Evolutionary conservation across 2,888 invertebrate genomes (phyloP).

Genomic region (Himalopsyche kuldschensis): DNA sequence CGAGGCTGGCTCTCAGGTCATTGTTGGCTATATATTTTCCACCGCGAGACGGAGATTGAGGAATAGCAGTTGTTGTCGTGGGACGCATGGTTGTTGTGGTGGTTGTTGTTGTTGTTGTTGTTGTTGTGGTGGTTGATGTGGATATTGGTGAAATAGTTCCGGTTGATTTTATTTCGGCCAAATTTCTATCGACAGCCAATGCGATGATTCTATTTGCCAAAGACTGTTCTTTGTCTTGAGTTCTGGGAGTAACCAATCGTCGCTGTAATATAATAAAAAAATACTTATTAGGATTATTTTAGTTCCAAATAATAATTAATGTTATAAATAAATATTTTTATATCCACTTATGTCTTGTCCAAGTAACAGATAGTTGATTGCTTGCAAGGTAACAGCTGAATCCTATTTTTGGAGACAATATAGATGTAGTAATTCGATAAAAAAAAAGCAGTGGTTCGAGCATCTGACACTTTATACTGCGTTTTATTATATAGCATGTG

Average conservation of each 20-base stretch:
- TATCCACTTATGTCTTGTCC: neutral
- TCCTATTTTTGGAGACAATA: no score
- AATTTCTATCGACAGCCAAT: slow-evolving; percentile 57
- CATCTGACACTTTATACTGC: no score
- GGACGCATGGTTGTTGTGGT: slow-evolving; percentile 34
- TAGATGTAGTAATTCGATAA: no score
- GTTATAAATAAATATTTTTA: no score
- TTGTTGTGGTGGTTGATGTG: slow-evolving; percentile 44
- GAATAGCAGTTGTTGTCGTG: slow-evolving; percentile 24
- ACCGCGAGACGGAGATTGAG: slow-evolving; percentile 36
- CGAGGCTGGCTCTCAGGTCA: slow-evolving; percentile 8
- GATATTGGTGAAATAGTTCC: slow-evolving; percentile 46
- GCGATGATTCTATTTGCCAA: slow-evolving; percentile 61
- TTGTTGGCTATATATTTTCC: slow-evolving; percentile 39
- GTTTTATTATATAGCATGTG: no score
- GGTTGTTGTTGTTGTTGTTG: slow-evolving; percentile 34
- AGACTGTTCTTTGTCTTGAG: slow-evolving; percentile 54
- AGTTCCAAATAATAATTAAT: no score
- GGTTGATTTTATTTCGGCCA: slow-evolving; percentile 40
- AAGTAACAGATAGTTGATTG: neutral
- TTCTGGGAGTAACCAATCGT: slow-evolving; percentile 51
- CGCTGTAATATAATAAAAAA: slow-evolving; percentile 48
- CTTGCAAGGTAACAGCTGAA: no score
- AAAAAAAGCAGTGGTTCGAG: no score
- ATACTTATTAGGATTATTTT: neutral